phyloP scores from a whole-genome alignment of 2,113 vertebrate genomes.

The Erythrolamprus reginae region DNA sequence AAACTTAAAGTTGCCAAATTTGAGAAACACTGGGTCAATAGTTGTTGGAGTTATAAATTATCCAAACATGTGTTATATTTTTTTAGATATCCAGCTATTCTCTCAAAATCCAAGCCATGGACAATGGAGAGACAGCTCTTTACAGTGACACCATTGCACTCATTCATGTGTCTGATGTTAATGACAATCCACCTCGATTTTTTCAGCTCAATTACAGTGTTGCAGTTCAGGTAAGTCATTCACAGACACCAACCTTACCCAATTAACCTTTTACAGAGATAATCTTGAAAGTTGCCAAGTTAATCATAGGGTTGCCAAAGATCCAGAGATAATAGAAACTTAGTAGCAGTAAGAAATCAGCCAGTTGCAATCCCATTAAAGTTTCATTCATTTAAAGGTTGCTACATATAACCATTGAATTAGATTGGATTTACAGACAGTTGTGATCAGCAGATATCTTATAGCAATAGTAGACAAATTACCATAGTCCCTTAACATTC shows the following conservation, averaged over 20 bases:
- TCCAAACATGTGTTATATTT: neutral
- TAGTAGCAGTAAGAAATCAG: neutral
- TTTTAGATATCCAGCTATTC: constrained; percentile 82
- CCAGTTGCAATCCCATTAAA: neutral
- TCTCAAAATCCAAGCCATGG: constrained; percentile 83
- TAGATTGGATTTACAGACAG: neutral
- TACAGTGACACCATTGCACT: constrained; percentile 72
- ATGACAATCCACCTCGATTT: constrained; percentile 92
- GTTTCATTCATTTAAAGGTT: neutral
- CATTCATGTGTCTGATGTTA: constrained; percentile 82
- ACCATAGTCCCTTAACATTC: neutral
- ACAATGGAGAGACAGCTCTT: constrained; percentile 80
- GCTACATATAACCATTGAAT: neutral
- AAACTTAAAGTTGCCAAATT: neutral
- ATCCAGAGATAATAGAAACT: neutral
- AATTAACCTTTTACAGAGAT: neutral
- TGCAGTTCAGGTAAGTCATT: constrained; percentile 79
- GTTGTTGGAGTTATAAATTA: neutral
- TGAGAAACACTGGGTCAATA: neutral
- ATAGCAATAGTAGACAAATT: neutral
- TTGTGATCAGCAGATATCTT: neutral
- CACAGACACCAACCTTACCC: neutral
- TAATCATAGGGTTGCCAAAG: neutral
- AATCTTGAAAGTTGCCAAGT: neutral
- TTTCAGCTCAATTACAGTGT: constrained; percentile 88